A percentile compares a stretch with the other conserved stretches of the same genome.
These are phyloP conservation scores for Sycophaga agraensis DNA, from an alignment of 1,140 invertebrate genomes.

Conservation along the genomic window DNA sequence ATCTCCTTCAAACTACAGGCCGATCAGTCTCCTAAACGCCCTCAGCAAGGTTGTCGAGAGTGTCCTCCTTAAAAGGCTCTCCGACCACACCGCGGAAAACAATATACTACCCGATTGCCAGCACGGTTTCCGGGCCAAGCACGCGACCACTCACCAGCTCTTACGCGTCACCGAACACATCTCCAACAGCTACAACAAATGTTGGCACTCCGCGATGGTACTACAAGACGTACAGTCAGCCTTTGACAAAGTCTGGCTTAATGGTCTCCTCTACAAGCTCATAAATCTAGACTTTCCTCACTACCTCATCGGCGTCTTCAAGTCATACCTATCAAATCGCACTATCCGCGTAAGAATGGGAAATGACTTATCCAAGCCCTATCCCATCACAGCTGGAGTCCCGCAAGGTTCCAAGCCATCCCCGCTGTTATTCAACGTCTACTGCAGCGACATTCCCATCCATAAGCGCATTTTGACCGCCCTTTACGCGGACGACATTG, in stretches of 20 bases:
- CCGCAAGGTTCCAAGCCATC: too few relatives aligned
- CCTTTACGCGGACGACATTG: constrained; percentile 6
- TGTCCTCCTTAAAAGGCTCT: neutral
- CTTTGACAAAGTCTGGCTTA: constrained; percentile 38
- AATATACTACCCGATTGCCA: constrained; percentile 13
- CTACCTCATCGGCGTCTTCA: constrained; percentile 17
- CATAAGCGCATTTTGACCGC: neutral
- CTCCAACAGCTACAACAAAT: neutral
- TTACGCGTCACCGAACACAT: neutral
- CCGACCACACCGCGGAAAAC: neutral
- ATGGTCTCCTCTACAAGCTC: constrained; percentile 35
- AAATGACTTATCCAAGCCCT: neutral
- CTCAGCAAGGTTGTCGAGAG: constrained; percentile 22
- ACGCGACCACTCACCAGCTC: constrained; percentile 14
- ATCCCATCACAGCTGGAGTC: constrained; percentile 16
- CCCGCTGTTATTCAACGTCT: constrained; percentile 13
- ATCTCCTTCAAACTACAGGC: neutral
- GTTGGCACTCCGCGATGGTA: constrained; percentile 11
- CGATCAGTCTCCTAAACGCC: constrained; percentile 19
- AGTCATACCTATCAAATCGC: constrained; percentile 18
- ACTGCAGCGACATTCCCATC: constrained; percentile 13
- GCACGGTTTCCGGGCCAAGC: too few relatives aligned
- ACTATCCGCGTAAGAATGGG: neutral
- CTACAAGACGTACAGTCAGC: too few relatives aligned
- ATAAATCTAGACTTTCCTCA: constrained; percentile 5